Evolutionary conservation across 2,888 invertebrate genomes (phyloP).

Genomic region (Hymenopus coronatus): DNA sequence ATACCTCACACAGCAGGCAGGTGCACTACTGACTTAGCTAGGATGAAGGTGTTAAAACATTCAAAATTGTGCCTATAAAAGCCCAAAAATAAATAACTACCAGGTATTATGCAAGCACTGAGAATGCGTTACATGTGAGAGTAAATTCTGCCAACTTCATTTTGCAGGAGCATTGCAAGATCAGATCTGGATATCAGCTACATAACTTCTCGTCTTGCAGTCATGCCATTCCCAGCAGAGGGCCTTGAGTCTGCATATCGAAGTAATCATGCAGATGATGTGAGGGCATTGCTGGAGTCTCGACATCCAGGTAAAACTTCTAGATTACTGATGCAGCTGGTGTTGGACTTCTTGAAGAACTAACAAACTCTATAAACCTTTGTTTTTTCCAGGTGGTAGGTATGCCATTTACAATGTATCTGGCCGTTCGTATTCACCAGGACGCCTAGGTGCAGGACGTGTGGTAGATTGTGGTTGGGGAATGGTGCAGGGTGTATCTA

Average conservation of each 20-base stretch:
- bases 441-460: slow-evolving; percentile 48
- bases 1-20: too few relatives aligned
- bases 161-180: slow-evolving; percentile 71
- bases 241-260: slow-evolving; percentile 90
- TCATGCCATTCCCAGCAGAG: slow-evolving; percentile 95
- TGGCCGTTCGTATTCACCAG: slow-evolving; percentile 54
- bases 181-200: slow-evolving; percentile 90
- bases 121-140: too few relatives aligned
- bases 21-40: too few relatives aligned
- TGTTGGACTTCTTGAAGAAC: background rate
- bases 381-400: slow-evolving; percentile 51
- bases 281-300: slow-evolving; percentile 74
- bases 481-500: slow-evolving; percentile 9
- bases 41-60: too few relatives aligned
- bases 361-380: background rate
- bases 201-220: slow-evolving; percentile 84
- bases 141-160: background rate
- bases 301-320: slow-evolving; percentile 59
- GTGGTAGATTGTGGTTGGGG: slow-evolving; percentile 53
- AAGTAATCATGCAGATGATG: slow-evolving; percentile 90
- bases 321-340: background rate
- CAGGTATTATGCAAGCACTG: too few relatives aligned
- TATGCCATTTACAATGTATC: slow-evolving; percentile 84
- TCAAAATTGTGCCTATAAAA: too few relatives aligned
- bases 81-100: too few relatives aligned